A percentile compares a stretch with the other conserved stretches of the same genome.
phyloP scores from a whole-genome alignment of 2,888 invertebrate genomes.

The Cosmorhoe ocellata region DNA sequence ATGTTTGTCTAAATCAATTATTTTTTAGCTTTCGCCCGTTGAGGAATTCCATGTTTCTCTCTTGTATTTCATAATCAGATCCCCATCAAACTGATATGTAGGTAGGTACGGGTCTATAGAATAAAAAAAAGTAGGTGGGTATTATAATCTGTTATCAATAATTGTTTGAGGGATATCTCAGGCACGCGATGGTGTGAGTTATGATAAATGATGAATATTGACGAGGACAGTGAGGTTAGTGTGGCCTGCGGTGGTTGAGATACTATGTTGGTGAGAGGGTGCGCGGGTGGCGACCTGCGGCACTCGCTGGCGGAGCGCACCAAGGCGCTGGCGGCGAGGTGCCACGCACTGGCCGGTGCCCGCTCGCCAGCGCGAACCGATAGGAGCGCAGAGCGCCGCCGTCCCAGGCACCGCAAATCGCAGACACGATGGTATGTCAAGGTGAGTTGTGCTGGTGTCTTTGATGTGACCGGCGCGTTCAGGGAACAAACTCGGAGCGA shows the following conservation, averaged over 20 bases:
- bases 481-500: too few species aligned
- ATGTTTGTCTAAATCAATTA: too few species aligned
- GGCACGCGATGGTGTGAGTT: too few species aligned
- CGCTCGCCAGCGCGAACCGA: slow-evolving; percentile 67
- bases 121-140: too few species aligned
- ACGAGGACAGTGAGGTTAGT: slow-evolving; percentile 41
- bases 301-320: slow-evolving; percentile 78
- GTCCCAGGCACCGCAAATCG: slow-evolving; percentile 76
- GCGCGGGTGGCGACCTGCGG: slow-evolving; percentile 72
- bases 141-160: too few species aligned
- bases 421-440: slow-evolving; percentile 87
- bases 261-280: slow-evolving; percentile 73
- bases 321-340: slow-evolving; percentile 76
- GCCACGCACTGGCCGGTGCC: slow-evolving; percentile 59
- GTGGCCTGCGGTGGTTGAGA: slow-evolving; percentile 58
- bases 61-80: too few species aligned
- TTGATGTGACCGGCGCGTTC: slow-evolving; percentile 9
- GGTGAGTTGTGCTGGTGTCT: slow-evolving; percentile 77
- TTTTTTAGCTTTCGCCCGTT: too few species aligned
- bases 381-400: slow-evolving; percentile 63
- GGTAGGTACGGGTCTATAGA: too few species aligned
- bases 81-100: too few species aligned
- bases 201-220: slow-evolving; percentile 42
- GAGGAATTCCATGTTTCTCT: too few species aligned
- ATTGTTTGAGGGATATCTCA: too few species aligned